Evolutionary conservation across 2,113 vertebrate species (phyloP).

Genomic region (Apteryx mantelli): DNA sequence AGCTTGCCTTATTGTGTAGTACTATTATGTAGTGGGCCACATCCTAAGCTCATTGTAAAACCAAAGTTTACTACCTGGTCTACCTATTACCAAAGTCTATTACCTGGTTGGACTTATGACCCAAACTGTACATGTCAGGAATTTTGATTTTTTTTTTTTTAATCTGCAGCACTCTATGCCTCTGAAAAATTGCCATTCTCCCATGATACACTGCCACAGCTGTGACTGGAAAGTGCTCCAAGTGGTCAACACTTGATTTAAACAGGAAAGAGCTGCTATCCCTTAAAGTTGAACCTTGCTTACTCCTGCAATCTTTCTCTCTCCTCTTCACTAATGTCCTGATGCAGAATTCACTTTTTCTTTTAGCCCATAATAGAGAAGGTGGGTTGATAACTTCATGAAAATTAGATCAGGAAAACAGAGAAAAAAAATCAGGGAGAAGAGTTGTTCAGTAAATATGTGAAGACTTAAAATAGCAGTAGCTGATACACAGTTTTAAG

Average conservation of each 20-base stretch:
- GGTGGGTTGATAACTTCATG: neutral
- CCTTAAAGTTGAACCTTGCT: neutral
- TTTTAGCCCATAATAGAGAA: neutral
- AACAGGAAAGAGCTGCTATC: neutral
- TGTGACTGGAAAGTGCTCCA: neutral
- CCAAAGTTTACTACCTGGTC: neutral
- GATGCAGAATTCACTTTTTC: neutral
- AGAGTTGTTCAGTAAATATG: neutral
- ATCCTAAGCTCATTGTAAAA: neutral
- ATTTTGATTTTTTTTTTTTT: neutral
- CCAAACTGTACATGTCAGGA: neutral
- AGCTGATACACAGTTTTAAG: neutral
- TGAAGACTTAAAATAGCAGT: neutral
- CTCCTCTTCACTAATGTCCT: neutral
- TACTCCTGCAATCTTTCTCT: neutral
- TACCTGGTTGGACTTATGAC: neutral
- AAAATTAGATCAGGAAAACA: neutral
- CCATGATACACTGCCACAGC: neutral
- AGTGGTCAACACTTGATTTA: neutral
- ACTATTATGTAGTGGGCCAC: neutral
- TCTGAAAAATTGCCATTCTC: neutral
- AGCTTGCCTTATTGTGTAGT: too few species aligned
- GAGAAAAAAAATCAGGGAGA: neutral
- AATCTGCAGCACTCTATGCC: neutral
- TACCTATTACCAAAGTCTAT: neutral